A percentile compares a stretch with the other conserved stretches of the same genome.
phyloP scores from a whole-genome alignment of 2,888 invertebrate species.

The Charanyca ferruginea region DNA sequence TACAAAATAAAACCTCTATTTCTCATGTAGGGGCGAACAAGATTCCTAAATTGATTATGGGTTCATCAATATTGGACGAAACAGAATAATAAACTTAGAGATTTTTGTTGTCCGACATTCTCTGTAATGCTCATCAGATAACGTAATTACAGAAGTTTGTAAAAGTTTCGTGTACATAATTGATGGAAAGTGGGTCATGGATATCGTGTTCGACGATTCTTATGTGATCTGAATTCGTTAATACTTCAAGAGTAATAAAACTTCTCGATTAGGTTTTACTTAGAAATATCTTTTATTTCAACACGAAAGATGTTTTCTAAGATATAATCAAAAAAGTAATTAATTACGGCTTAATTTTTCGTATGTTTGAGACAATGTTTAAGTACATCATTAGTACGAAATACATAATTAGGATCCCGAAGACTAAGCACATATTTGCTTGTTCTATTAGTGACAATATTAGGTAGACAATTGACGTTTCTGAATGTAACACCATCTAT shows the following conservation, averaged over 20 bases:
- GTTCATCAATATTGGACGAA: constrained; percentile 26
- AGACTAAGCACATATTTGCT: too few relatives aligned
- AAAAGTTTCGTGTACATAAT: constrained; percentile 55
- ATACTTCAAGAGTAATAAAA: constrained; percentile 49
- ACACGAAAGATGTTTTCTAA: neutral
- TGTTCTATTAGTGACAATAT: too few relatives aligned
- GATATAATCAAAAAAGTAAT: constrained; percentile 11
- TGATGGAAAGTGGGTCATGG: constrained; percentile 55
- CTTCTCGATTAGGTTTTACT: constrained; percentile 43
- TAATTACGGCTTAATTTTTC: constrained; percentile 13
- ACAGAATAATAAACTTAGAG: constrained; percentile 35
- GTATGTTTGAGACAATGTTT: neutral
- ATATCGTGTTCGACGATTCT: constrained; percentile 42
- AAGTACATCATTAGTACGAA: neutral
- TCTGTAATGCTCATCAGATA: constrained; percentile 51
- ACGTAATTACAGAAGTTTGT: constrained; percentile 60
- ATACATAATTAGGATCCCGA: too few relatives aligned
- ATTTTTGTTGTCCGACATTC: constrained; percentile 41
- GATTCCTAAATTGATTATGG: constrained; percentile 36
- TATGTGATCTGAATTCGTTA: constrained; percentile 62
- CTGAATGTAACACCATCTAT: too few relatives aligned
- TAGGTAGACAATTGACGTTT: too few relatives aligned
- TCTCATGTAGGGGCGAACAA: constrained; percentile 10
- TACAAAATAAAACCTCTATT: constrained; percentile 1
- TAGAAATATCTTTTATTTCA: constrained; percentile 24